Conservation (phyloP, 2,888 invertebrate genomes). For the Stratiomys singularior region DNA sequence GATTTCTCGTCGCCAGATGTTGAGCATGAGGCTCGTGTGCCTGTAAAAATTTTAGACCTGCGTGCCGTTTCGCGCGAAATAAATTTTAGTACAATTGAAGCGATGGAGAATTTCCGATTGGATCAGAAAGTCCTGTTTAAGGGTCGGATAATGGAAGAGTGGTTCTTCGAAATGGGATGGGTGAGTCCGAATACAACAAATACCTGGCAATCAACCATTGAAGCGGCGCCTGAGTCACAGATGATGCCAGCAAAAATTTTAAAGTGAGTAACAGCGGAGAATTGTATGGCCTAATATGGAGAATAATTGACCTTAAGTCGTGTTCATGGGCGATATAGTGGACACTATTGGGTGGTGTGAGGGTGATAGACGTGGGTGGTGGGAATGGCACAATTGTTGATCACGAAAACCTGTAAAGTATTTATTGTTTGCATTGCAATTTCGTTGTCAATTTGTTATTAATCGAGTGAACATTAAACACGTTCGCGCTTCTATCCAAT, state of each 20-base stretch:
- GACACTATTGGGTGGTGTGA: background rate
- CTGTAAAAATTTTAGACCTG: slow-evolving; percentile 95
- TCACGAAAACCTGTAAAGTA: slow-evolving; percentile 7
- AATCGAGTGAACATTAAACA: too few species aligned
- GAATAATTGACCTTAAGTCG: slow-evolving; percentile 4
- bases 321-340: background rate
- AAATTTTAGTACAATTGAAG: slow-evolving; percentile 89
- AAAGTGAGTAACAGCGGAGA: slow-evolving; percentile 78
- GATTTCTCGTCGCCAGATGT: slow-evolving; percentile 89
- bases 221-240: slow-evolving; percentile 98
- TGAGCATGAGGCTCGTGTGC: slow-evolving; percentile 97
- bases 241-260: slow-evolving; percentile 99
- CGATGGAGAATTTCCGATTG: slow-evolving; percentile 94
- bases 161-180: slow-evolving; percentile 99
- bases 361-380: background rate
- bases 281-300: background rate
- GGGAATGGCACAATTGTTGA: background rate
- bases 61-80: slow-evolving; percentile 89
- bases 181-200: slow-evolving; percentile 99
- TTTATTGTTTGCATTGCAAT: background rate
- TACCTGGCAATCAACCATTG: slow-evolving; percentile 98
- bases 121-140: slow-evolving; percentile 86
- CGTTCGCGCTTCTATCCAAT: too few species aligned
- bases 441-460: background rate
- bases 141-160: slow-evolving; percentile 94